Evolutionary conservation across 1,140 invertebrate species (phyloP).

Genomic region (Drosophila lini): DNA sequence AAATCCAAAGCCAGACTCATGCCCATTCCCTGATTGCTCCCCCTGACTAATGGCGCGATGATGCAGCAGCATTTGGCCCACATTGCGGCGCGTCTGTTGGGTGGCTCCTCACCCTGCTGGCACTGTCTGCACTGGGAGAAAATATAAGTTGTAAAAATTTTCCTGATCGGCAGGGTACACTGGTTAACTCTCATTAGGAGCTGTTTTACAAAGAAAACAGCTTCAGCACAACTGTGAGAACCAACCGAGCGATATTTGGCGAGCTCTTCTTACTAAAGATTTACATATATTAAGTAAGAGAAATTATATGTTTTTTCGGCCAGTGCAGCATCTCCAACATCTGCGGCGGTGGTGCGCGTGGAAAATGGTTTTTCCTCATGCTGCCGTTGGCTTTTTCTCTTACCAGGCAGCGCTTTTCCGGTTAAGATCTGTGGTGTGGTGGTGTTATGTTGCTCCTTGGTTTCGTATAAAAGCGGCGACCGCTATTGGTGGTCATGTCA

Average conservation of each 20-base stretch:
- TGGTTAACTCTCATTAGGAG: too few relatives aligned
- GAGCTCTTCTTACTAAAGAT: too few relatives aligned
- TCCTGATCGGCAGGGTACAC: too few relatives aligned
- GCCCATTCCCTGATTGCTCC: slow-evolving; percentile 27
- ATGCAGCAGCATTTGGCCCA: slow-evolving; percentile 60
- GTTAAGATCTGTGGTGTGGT: slow-evolving; percentile 31
- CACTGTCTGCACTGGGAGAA: not conserved
- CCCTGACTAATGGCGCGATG: slow-evolving; percentile 42
- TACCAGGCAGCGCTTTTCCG: slow-evolving; percentile 42
- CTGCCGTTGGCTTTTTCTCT: slow-evolving; percentile 31
- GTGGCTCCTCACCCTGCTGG: not conserved
- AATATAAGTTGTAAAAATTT: not conserved
- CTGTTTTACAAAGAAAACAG: not conserved
- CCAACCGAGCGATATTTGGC: not conserved
- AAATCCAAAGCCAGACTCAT: slow-evolving; percentile 5
- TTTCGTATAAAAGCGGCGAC: slow-evolving; percentile 59
- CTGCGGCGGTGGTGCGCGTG: slow-evolving; percentile 14
- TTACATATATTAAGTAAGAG: not conserved
- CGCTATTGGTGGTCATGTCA: slow-evolving; percentile 63
- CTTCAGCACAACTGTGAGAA: not conserved
- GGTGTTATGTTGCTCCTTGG: slow-evolving; percentile 1
- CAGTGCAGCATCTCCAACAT: slow-evolving; percentile 27
- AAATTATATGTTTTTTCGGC: not conserved
- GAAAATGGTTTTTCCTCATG: slow-evolving; percentile 44
- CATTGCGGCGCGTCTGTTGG: slow-evolving; percentile 23